Conservation (phyloP, 2,888 invertebrate species). For the Pinctada fucata region DNA sequence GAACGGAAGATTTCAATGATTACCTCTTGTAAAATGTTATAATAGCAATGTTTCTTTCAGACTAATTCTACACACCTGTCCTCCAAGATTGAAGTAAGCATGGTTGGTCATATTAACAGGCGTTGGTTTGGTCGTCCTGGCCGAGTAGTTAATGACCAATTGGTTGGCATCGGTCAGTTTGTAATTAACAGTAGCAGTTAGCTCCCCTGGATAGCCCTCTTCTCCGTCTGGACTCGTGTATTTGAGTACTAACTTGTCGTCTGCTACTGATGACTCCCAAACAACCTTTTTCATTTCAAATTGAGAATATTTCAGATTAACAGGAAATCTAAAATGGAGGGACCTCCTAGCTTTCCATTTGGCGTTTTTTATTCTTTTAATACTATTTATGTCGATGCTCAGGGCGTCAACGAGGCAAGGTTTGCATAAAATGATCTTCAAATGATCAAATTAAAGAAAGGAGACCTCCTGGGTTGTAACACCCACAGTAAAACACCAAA, state of each 20-base stretch:
- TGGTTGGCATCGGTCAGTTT: conserved; percentile 84
- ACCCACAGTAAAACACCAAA: no score
- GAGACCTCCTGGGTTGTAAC: no score
- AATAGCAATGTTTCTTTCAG: no score
- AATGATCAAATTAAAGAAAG: no score
- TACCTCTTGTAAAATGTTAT: no score
- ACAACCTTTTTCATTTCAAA: conserved; percentile 78
- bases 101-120: conserved; percentile 92
- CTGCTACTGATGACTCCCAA: conserved; percentile 83
- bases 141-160: conserved; percentile 86
- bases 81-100: conserved; percentile 93
- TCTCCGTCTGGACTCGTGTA: conserved; percentile 86
- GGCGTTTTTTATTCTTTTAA: no score
- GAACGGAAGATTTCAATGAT: no score
- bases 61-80: conserved; percentile 81
- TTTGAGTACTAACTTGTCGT: conserved; percentile 84
- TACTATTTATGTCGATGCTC: background rate
- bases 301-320: background rate
- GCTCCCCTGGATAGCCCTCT: conserved; percentile 92
- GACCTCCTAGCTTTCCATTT: background rate
- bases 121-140: conserved; percentile 87
- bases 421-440: no score
- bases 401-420: no score
- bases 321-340: background rate
- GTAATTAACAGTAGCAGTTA: conserved; percentile 85